A percentile compares a stretch with the other conserved stretches of the same genome.
Conservation (phyloP, 2,888 invertebrate species). For the Hoplodrina blanda region DNA sequence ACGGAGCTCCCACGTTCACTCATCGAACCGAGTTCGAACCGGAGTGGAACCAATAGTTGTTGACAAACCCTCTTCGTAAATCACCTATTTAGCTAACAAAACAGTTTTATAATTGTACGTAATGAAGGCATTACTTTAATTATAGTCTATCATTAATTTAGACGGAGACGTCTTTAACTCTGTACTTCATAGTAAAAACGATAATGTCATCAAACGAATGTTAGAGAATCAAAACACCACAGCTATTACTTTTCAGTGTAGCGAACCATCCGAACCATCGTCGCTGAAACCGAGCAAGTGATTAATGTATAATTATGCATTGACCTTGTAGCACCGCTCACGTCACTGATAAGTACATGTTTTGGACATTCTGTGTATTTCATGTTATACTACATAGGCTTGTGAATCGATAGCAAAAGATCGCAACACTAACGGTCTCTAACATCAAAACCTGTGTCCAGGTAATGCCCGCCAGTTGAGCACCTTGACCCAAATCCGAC, state of each 20-base stretch:
- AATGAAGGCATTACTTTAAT: conserved; percentile 2
- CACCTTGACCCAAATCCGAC: conserved; percentile 50
- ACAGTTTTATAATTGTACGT: conserved; percentile 6
- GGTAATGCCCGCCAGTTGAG: conserved; percentile 29
- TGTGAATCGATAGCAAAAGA: conserved; percentile 21
- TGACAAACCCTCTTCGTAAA: conserved; percentile 5
- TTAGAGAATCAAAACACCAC: neutral
- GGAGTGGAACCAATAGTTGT: conserved; percentile 12
- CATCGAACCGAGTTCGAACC: neutral
- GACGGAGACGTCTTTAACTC: neutral
- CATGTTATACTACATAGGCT: neutral
- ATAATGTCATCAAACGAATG: neutral
- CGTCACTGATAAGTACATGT: conserved; percentile 10
- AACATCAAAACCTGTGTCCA: conserved; percentile 14
- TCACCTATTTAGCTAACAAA: neutral
- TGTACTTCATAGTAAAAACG: neutral
- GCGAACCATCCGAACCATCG: neutral
- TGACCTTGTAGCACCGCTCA: conserved; percentile 14
- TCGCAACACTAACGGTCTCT: too few relatives aligned
- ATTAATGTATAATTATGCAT: conserved; percentile 10
- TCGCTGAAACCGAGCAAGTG: conserved; percentile 5
- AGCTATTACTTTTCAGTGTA: conserved; percentile 2
- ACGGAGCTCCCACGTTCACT: conserved; percentile 8
- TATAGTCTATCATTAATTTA: conserved; percentile 1
- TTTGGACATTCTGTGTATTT: conserved; percentile 10